Evolutionary conservation across 1,140 invertebrate genomes (phyloP), one percentile per base, ranked within the genome.

Genomic region (Drosophila sechellia): DNA sequence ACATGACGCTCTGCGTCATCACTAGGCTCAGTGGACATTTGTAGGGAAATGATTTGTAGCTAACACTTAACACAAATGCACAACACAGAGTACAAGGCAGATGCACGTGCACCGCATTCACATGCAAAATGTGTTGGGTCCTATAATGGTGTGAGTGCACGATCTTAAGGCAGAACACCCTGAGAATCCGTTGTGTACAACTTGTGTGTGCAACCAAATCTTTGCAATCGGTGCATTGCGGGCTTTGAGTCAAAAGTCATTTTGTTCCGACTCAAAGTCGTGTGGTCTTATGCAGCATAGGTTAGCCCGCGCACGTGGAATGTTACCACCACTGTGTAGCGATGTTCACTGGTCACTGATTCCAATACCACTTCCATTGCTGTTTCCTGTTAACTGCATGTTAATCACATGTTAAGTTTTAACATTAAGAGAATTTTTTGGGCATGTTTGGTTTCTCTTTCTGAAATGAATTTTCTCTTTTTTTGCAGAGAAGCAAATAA

Each of bases 251-350:
- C 49, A 35, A 50, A 35, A 34, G 31, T 35, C 48, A 17, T 49
- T n/a, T 8, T 49, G 40, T 31, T 31, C 6, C 31, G 31, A 31
- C 22, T 25, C 54, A 43, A 17, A 27, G 13, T 15, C 15, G n/a
- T 27, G 25, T 8, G 13, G 4, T n/a, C 22, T 5, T 15, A 56
- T 56, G 48, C 39, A 13, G 22, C 40, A 34, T 56, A 31, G 15
- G 25, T 49, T 25, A 10, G 22, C 53, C 27, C 54, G 54, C 54
- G 54, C 54, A 22, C 57, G 46, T 34, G 48, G 34, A 60, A 37
- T 59, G 56, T 12, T 46, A 78, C 43, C 22, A 48, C 79, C 63
- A 73, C 68, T 64, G 68, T 58, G 79, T 74, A 59, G 79, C 66
- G 76, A 80, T 80, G 78, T 66, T 76, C 70, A 78, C 27, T 27